Conservation (phyloP, 1,140 invertebrate genomes). For the Camponotus vicinus region DNA sequence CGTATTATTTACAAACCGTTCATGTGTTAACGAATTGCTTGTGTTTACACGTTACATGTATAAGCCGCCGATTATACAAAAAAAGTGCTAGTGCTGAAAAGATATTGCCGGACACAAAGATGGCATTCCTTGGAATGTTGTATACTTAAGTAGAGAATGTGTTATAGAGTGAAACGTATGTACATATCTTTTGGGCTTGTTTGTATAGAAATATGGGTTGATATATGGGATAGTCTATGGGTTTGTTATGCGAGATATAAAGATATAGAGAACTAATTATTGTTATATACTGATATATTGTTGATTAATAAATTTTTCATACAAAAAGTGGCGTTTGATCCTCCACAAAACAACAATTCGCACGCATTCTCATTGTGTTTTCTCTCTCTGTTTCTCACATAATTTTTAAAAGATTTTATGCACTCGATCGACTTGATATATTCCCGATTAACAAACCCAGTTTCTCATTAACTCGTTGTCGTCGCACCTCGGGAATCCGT, state of each 20-base stretch:
- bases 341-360: conserved; percentile 74
- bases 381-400: conserved; percentile 55
- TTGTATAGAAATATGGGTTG: conserved; percentile 73
- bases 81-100: conserved; percentile 71
- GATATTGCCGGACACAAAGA: conserved; percentile 79
- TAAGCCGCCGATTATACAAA: conserved; percentile 40
- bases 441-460: conserved; percentile 84
- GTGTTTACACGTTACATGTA: conserved; percentile 33
- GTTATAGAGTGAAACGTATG: conserved; percentile 76
- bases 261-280: conserved; percentile 73
- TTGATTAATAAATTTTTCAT: conserved; percentile 85
- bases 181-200: conserved; percentile 79
- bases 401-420: conserved; percentile 53
- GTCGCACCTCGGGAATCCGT: conserved; percentile 49
- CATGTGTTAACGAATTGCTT: conserved; percentile 41
- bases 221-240: conserved; percentile 74
- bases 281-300: conserved; percentile 80
- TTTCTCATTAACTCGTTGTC: conserved; percentile 67
- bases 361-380: conserved; percentile 66
- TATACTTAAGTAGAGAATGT: conserved; percentile 81
- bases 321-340: conserved; percentile 83
- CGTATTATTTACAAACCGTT: conserved; percentile 31
- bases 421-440: conserved; percentile 63
- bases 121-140: conserved; percentile 82
- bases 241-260: conserved; percentile 83